Conservation (phyloP, 2,888 invertebrate species). For the Sinodicranocentrus sp. region DNA sequence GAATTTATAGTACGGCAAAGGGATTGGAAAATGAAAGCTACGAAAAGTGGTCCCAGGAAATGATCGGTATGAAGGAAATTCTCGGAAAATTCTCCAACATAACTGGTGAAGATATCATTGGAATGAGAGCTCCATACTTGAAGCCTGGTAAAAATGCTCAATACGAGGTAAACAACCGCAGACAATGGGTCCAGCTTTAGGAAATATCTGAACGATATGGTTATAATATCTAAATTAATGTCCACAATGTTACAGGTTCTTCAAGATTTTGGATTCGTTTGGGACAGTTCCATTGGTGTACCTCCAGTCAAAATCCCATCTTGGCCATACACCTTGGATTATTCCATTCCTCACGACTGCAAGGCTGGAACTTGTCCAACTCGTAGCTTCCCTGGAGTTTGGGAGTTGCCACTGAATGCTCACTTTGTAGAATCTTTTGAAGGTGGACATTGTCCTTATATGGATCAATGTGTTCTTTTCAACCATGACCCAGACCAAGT, state of each 20-base stretch:
- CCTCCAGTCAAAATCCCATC: slow-evolving; percentile 89
- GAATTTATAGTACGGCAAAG: slow-evolving; percentile 81
- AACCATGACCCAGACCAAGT: slow-evolving; percentile 83
- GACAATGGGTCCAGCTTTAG: too few relatives aligned
- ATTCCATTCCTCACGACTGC: slow-evolving; percentile 94
- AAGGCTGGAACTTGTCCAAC: slow-evolving; percentile 95
- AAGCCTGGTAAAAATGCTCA: slow-evolving; percentile 96
- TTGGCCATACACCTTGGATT: slow-evolving; percentile 97
- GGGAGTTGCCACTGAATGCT: slow-evolving; percentile 94
- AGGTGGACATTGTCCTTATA: slow-evolving; percentile 94
- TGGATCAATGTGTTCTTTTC: slow-evolving; percentile 82
- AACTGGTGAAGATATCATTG: slow-evolving; percentile 89
- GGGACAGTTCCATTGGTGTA: slow-evolving; percentile 94
- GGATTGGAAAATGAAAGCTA: slow-evolving; percentile 93
- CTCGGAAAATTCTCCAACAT: slow-evolving; percentile 89
- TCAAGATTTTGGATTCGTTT: slow-evolving; percentile 94
- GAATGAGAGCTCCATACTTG: slow-evolving; percentile 92
- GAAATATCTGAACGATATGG: not conserved
- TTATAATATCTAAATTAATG: not conserved
- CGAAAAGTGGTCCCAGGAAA: slow-evolving; percentile 96
- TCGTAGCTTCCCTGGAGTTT: slow-evolving; percentile 94
- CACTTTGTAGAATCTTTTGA: slow-evolving; percentile 93
- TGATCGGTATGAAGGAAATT: slow-evolving; percentile 96
- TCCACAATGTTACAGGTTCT: slow-evolving; percentile 89
- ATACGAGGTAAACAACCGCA: slow-evolving; percentile 88